phyloP scores from a whole-genome alignment of 2,113 vertebrate genomes.

The Boleophthalmus pectinirostris region DNA sequence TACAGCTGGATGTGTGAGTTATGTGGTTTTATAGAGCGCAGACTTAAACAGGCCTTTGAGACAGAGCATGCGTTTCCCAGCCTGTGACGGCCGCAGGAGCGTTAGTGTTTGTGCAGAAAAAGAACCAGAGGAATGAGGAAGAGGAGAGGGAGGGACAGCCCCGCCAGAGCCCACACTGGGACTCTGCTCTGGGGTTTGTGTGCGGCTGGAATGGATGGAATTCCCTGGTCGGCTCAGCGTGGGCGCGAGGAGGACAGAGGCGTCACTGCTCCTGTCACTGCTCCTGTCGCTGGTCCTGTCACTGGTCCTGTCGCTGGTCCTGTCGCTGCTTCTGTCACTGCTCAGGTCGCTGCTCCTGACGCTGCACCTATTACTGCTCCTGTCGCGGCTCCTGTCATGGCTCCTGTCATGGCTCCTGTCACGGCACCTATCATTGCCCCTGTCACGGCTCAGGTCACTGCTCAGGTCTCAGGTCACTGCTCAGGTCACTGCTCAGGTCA shows the following conservation, averaged over 20 bases:
- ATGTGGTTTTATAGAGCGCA: neutral
- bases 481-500: no score
- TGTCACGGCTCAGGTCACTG: no score
- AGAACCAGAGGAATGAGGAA: conserved; percentile 4
- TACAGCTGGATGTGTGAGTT: neutral
- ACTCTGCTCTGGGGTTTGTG: conserved; percentile 2
- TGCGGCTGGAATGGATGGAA: conserved; percentile 62
- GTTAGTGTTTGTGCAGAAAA: neutral
- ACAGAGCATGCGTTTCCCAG: conserved; percentile 18
- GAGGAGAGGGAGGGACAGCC: neutral
- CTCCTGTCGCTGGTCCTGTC: neutral
- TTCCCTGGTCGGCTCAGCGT: conserved; percentile 46
- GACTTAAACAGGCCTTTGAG: conserved; percentile 7
- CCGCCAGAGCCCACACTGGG: conserved; percentile 6
- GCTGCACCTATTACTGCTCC: no score
- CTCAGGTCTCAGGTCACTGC: no score
- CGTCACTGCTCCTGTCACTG: conserved; percentile 13
- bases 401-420: no score
- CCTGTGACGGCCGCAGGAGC: neutral
- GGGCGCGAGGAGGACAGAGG: conserved; percentile 32
- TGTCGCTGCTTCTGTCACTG: no score
- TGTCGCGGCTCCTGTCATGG: no score
- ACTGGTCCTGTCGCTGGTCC: no score
- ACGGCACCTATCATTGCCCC: no score
- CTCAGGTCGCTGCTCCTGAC: no score